Percentiles rank a stretch among this genome's conserved stretches.
Evolutionary conservation across 2,113 vertebrate genomes (phyloP).

Genomic region (Bambusicola thoracicus): DNA sequence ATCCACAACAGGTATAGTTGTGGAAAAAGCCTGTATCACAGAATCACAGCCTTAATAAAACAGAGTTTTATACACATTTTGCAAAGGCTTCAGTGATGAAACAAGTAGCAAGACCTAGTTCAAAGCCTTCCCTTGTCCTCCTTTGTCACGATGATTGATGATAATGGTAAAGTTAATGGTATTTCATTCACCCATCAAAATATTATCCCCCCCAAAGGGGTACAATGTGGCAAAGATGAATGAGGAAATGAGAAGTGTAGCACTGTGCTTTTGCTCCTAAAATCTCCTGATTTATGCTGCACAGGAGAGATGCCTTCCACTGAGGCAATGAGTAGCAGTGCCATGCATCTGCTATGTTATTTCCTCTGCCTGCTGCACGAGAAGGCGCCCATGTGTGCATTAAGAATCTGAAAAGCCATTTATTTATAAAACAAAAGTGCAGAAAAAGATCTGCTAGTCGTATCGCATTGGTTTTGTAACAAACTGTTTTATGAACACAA

Average conservation of each 20-base stretch:
- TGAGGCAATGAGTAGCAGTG: not conserved
- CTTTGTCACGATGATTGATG: constrained; percentile 35
- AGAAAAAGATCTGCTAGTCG: not conserved
- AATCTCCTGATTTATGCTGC: constrained; percentile 25
- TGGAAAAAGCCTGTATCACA: not conserved
- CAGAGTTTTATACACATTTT: not conserved
- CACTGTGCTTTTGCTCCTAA: not conserved
- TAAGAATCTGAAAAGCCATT: not conserved
- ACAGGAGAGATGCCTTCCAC: constrained; percentile 4
- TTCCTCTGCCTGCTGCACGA: constrained; percentile 10
- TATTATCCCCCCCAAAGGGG: constrained; percentile 2
- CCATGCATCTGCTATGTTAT: constrained; percentile 21
- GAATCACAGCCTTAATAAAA: not conserved
- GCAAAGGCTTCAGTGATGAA: constrained; percentile 28
- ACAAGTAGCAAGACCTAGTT: constrained; percentile 18
- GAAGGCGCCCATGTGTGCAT: not conserved
- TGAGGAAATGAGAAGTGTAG: constrained; percentile 16
- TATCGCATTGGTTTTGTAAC: not conserved
- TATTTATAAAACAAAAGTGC: not conserved
- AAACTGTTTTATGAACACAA: not conserved
- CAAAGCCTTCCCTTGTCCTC: constrained; percentile 52
- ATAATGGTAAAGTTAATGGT: constrained; percentile 34
- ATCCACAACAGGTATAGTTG: not conserved
- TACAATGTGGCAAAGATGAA: constrained; percentile 16
- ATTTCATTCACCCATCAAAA: constrained; percentile 60